Percentiles rank a stretch among this genome's conserved stretches.
Conservation (phyloP, 2,797 vertebrate genomes). For the Chelidonichthys spinosus region DNA sequence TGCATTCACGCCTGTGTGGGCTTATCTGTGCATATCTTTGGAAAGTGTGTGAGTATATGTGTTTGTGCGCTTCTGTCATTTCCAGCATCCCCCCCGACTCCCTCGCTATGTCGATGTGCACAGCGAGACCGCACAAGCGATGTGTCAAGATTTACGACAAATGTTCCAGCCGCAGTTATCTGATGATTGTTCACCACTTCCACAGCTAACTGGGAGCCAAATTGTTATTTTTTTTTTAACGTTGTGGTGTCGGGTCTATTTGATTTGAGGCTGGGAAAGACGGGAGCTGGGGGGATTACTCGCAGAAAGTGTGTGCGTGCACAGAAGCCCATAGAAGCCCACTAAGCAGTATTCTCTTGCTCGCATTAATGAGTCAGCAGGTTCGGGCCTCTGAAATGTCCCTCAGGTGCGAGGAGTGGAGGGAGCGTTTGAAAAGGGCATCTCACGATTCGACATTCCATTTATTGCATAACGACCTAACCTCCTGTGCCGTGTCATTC, state of each 20-base stretch:
- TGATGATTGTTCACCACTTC: conserved; percentile 62
- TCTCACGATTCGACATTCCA: conserved; percentile 28
- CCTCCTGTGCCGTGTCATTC: conserved; percentile 56
- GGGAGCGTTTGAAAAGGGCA: conserved; percentile 48
- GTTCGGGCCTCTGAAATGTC: conserved; percentile 40
- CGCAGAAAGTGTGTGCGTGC: background rate
- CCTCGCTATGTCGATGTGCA: conserved; percentile 21
- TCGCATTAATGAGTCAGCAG: conserved; percentile 57
- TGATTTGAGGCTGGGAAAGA: conserved; percentile 55
- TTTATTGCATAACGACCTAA: conserved; percentile 59
- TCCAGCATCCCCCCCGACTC: conserved; percentile 6
- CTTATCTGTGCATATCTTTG: conserved; percentile 4
- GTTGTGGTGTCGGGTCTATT: conserved; percentile 46
- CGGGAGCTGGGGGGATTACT: conserved; percentile 42
- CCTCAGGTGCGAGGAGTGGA: conserved; percentile 48
- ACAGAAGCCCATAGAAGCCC: conserved; percentile 30
- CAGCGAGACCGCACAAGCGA: conserved; percentile 17
- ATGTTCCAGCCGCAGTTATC: conserved; percentile 60
- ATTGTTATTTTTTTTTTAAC: conserved; percentile 33
- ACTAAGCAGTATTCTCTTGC: conserved; percentile 36
- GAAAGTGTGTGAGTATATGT: background rate
- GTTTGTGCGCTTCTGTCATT: conserved; percentile 7
- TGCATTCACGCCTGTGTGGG: background rate
- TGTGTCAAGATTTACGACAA: conserved; percentile 55
- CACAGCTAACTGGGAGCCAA: conserved; percentile 56